Base-by-base conservation (phyloP, 1,140 invertebrate species). In the Zaprionus ornatus region DNA sequence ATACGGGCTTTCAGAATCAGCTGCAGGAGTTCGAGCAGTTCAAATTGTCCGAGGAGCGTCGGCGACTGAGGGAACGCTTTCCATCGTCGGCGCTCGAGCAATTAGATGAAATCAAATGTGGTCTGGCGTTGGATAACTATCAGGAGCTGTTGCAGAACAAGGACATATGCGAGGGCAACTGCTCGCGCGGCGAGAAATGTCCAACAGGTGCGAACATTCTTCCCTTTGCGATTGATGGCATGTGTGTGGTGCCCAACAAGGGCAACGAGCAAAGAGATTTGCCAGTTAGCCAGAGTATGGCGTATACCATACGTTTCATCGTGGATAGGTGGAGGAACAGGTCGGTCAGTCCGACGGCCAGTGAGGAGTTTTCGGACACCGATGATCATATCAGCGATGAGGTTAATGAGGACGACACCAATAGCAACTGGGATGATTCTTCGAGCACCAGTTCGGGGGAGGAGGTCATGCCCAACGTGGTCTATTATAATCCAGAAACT, bases 1-100 rank as follows among this genome's bases (percentile, higher is more conserved):
- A 99, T 93, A 95, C 97, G 63, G 98, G 98, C 74, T 99, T 99
- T 93, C 97, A 98, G 88, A 96, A 96, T 79, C 98, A 99, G 93
- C 94, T 99, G 35, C 97, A 98, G 88, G 97, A 98, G 79, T 99
- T 98, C 92, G 98, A 99, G 93, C 95, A 95, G 29, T 96, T 95
- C 79, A 95, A 96, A 82, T 93, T 99, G 35, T 90, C 95, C 65
- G 96, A 98, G 96, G 98, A 98, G 92, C 94, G 97, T 48, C 94
- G 96, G 72, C 94, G 97, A 65, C 92, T 99, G 63, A 96, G 96
- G 82, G 96, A 97, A 88, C 95, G 97, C 25, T 98, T 96, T 92
- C 97, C 97, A 1, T 96, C 96, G 57, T 93, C 96, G 56, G 96
- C 96, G 2, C 93, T 98, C 45, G 93, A 95, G 4, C 94, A 95